Percentiles rank a stretch among this genome's conserved stretches.
phyloP scores from a whole-genome alignment of 2,888 invertebrate genomes.

The Julus scanicus region DNA sequence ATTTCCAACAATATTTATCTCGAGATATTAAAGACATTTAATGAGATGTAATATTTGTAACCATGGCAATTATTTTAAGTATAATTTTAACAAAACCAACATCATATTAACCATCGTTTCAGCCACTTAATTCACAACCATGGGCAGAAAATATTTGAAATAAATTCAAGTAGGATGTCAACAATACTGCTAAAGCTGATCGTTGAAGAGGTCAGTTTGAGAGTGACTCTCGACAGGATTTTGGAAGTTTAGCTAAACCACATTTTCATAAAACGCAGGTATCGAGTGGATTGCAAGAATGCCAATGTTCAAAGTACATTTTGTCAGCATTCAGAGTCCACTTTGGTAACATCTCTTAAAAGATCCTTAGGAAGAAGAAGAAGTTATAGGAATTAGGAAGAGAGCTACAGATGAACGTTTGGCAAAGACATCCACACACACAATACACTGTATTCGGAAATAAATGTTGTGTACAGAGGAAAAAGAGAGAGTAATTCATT shows the following conservation, averaged over 20 bases:
- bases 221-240: not conserved
- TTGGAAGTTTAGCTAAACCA: not conserved
- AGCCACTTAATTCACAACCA: not conserved
- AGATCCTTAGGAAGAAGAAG: not conserved
- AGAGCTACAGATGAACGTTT: not conserved
- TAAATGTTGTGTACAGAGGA: not conserved
- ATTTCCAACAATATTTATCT: no score
- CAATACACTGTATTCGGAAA: not conserved
- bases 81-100: no score
- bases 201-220: not conserved
- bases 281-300: not conserved
- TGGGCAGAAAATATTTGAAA: not conserved
- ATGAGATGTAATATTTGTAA: no score
- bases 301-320: not conserved
- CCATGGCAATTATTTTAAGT: no score
- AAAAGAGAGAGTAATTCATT: conserved; percentile 5
- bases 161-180: not conserved
- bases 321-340: not conserved
- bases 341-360: not conserved
- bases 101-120: not conserved
- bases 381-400: conserved; percentile 15
- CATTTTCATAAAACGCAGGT: not conserved
- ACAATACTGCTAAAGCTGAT: not conserved
- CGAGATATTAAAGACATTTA: no score
- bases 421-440: not conserved